Conservation (phyloP, 2,113 vertebrate species). For the Eolophus roseicapilla region DNA sequence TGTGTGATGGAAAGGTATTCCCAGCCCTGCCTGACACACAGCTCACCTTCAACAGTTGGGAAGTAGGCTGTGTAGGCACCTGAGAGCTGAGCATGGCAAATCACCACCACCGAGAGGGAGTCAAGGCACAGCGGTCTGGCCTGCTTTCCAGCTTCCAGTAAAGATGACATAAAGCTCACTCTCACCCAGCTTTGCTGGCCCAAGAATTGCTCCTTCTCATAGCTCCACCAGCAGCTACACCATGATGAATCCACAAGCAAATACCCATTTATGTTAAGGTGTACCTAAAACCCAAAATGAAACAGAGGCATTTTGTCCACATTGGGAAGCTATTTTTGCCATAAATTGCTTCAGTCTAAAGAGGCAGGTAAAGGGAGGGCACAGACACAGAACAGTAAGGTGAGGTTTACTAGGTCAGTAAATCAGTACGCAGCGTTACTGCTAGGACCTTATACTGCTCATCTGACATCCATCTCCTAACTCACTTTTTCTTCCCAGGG, state of each 20-base stretch:
- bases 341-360: neutral
- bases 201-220: neutral
- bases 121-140: neutral
- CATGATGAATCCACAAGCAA: accelerated
- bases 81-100: accelerated
- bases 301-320: neutral
- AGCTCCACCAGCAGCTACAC: neutral
- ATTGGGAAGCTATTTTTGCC: neutral
- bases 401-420: neutral
- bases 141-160: neutral
- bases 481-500: neutral
- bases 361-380: neutral
- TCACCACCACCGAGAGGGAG: too few relatives aligned
- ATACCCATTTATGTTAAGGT: neutral
- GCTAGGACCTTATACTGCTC: neutral
- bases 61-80: neutral
- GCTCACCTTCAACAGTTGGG: neutral
- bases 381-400: neutral
- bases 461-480: neutral
- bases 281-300: neutral
- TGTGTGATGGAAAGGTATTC: accelerated
- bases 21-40: neutral
- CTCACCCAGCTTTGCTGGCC: neutral
- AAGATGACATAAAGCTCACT: neutral
- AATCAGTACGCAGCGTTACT: neutral